Conservation (phyloP, 2,113 vertebrate genomes). For the Xyrauchen texanus region DNA sequence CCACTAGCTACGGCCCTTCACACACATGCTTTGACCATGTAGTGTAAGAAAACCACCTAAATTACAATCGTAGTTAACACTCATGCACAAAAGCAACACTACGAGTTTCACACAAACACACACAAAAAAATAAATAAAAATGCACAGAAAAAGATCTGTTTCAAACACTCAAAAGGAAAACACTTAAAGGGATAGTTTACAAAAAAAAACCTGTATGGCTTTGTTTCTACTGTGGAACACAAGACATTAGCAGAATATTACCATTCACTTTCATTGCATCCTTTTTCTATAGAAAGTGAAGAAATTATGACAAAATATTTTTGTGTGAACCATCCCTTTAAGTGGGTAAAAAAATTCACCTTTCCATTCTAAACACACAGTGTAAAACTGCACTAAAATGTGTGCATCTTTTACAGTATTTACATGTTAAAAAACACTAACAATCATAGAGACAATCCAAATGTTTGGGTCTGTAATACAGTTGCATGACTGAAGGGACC, state of each 20-base stretch:
- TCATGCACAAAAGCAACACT: constrained; percentile 12
- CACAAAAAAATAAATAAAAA: too few relatives aligned
- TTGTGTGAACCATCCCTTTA: too few relatives aligned
- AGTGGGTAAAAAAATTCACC: neutral
- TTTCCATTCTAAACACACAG: constrained; percentile 17
- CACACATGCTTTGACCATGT: constrained; percentile 1
- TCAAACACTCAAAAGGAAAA: neutral
- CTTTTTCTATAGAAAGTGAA: too few relatives aligned
- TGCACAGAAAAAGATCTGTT: neutral
- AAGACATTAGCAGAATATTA: too few relatives aligned
- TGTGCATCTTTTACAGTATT: neutral
- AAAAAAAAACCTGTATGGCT: too few relatives aligned
- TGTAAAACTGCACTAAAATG: constrained; percentile 1
- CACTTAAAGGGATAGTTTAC: too few relatives aligned
- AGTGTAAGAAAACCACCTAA: neutral
- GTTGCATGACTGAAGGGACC: constrained; percentile 41
- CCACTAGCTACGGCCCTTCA: neutral
- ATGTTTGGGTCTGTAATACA: constrained; percentile 28
- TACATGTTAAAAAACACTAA: constrained; percentile 30
- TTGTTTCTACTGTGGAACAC: too few relatives aligned
- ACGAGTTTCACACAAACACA: neutral
- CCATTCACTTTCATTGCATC: too few relatives aligned
- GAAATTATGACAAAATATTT: too few relatives aligned
- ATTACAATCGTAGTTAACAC: neutral
- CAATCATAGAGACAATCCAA: constrained; percentile 38